Evolutionary conservation across 2,888 invertebrate genomes (phyloP), one percentile per base, ranked within the genome.

Genomic region (Drosophila mimetica): DNA sequence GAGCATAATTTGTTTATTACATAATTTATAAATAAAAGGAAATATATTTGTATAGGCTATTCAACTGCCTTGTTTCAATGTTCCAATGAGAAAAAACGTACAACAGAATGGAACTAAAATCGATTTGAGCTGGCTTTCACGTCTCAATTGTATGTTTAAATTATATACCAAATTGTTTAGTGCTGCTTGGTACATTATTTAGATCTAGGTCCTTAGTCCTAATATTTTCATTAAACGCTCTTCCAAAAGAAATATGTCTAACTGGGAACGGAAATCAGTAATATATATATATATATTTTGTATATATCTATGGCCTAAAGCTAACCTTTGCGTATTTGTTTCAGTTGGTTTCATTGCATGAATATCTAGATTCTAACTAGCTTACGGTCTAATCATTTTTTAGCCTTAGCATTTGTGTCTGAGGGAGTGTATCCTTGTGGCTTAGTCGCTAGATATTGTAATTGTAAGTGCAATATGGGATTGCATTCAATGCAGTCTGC

Each of bases 1-100:
- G 75, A 51, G 51, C 66, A 79, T 64, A 67, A 60, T 66, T 72
- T 79, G 77, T 80, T 79, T 76, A 76, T 76, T 80, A 53, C 34
- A 48, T 54, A 55, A 51, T 67, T 44, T 53, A 50, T 48, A 71
- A 61, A 70, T 67, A 59, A 79, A 54, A 50, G 25, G 39, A 50
- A 41, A 46, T n/a, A 20, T 44, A 44, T 18, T 28, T 22, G 16
- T 41, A 30, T 28, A 44, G 36, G 42, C 13, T 36, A 55, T 37
- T 58, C 30, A 20, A 32, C 36, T 50, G 57, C 39, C 58, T 57
- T 30, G 42, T 66, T 32, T 39, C 44, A 11, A n/a, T n/a, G n/a
- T 20, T 46, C 13, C 37, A 66, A 44, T n/a, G 25, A 41, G 25
- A 41, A 58, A 16, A 13, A 1, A 11, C 28, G 4, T 25, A 20